Conservation (phyloP, 1,140 invertebrate genomes). For the Drosophila pachea region DNA sequence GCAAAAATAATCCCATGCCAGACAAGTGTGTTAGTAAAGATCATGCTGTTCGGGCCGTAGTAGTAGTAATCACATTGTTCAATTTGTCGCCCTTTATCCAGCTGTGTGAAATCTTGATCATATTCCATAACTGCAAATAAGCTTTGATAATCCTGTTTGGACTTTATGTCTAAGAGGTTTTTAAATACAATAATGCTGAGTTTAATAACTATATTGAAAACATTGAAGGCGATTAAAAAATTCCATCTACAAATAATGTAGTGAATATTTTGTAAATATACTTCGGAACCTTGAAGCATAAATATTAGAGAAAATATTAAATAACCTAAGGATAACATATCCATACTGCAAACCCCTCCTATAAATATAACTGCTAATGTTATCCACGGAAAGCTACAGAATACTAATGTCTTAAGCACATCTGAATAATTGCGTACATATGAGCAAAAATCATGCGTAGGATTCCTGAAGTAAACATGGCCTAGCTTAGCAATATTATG, state of each 20-base stretch:
- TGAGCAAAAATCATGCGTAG: constrained; percentile 86
- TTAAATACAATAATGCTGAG: constrained; percentile 79
- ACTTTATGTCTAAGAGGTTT: constrained; percentile 11
- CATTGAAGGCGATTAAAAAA: constrained; percentile 91
- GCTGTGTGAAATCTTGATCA: constrained; percentile 16
- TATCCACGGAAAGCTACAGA: constrained; percentile 95
- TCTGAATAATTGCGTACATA: constrained; percentile 86
- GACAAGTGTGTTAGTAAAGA: constrained; percentile 80
- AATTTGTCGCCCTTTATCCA: constrained; percentile 81
- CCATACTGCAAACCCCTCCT: constrained; percentile 94
- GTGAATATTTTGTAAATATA: constrained; percentile 91
- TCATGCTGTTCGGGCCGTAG: constrained; percentile 52
- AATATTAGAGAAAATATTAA: constrained; percentile 96
- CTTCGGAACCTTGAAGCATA: constrained; percentile 97
- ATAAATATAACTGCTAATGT: constrained; percentile 96
- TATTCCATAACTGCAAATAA: constrained; percentile 84
- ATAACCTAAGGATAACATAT: constrained; percentile 97
- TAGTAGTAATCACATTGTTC: constrained; percentile 81
- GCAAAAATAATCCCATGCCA: constrained; percentile 97
- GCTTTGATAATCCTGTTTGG: constrained; percentile 81
- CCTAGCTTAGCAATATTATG: constrained; percentile 82
- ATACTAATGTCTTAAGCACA: constrained; percentile 89
- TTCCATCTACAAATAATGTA: constrained; percentile 95
- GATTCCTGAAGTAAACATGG: constrained; percentile 84
- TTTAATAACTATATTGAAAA: constrained; percentile 92